Percentiles rank a stretch among this genome's conserved stretches.
phyloP scores from a whole-genome alignment of 2,113 vertebrate species.

The Barnardius zonarius region DNA sequence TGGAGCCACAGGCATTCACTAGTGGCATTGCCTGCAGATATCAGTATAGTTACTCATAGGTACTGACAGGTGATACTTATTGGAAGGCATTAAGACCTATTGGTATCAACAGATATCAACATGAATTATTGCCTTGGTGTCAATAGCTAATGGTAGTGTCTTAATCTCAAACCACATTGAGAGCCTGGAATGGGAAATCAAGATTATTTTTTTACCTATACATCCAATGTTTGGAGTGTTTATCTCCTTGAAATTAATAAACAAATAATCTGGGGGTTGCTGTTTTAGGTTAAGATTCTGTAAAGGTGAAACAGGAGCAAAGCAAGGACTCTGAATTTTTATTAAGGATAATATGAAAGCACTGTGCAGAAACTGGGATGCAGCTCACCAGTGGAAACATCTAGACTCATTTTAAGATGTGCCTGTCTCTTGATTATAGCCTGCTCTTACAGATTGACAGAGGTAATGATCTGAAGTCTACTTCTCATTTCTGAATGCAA shows the following conservation, averaged over 20 bases:
- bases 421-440: background rate
- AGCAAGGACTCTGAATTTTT: background rate
- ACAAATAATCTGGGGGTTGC: background rate
- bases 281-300: background rate
- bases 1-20: background rate
- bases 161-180: accelerated
- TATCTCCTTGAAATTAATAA: background rate
- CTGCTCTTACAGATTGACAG: background rate
- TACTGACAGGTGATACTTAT: background rate
- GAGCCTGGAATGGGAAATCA: background rate
- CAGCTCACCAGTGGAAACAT: background rate
- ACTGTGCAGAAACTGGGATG: background rate
- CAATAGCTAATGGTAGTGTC: background rate
- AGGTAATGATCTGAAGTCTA: background rate
- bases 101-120: background rate
- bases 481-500: background rate
- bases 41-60: background rate
- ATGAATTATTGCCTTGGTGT: background rate
- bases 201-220: background rate
- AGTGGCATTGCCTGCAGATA: background rate
- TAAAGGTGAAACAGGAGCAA: background rate
- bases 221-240: background rate
- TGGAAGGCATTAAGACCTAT: background rate
- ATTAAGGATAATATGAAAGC: background rate
- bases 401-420: background rate